A percentile compares a stretch with the other conserved stretches of the same genome.
These are phyloP conservation scores for Neomorphus geoffroyi DNA, from an alignment of 2,797 vertebrate species.

Conservation along the genomic window DNA sequence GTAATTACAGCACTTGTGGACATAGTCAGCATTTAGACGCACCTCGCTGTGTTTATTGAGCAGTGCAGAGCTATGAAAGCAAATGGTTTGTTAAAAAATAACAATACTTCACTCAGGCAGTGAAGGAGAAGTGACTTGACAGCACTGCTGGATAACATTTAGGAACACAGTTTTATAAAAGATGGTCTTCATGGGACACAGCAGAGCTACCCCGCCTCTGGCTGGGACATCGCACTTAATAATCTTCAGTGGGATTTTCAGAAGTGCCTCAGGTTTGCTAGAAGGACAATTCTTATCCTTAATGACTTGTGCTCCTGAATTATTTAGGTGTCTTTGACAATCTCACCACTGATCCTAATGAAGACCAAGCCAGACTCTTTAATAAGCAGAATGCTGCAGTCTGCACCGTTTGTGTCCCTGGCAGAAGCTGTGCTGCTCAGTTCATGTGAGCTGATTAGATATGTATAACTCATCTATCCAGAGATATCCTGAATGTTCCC, in stretches of 20 bases:
- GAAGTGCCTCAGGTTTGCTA: neutral
- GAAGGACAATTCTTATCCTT: neutral
- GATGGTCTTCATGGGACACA: neutral
- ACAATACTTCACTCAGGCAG: neutral
- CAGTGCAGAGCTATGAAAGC: neutral
- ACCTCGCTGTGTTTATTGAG: neutral
- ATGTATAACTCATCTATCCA: neutral
- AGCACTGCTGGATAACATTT: neutral
- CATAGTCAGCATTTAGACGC: neutral
- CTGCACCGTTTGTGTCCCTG: neutral
- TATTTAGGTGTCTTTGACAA: slow-evolving; percentile 12
- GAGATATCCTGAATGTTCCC: neutral
- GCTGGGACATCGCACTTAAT: neutral
- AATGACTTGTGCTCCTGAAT: neutral
- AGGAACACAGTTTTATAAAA: neutral
- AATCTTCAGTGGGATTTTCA: neutral
- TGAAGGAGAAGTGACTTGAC: neutral
- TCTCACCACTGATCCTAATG: neutral
- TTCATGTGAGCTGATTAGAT: neutral
- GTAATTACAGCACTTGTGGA: neutral
- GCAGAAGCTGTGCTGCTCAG: neutral
- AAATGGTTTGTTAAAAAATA: neutral
- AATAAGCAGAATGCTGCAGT: neutral
- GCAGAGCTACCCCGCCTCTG: neutral
- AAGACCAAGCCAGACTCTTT: neutral